Percentiles rank a stretch among this genome's conserved stretches.
These are phyloP conservation scores for Corythoichthys intestinalis DNA, from an alignment of 2,113 vertebrate genomes.

Conservation along the genomic window DNA sequence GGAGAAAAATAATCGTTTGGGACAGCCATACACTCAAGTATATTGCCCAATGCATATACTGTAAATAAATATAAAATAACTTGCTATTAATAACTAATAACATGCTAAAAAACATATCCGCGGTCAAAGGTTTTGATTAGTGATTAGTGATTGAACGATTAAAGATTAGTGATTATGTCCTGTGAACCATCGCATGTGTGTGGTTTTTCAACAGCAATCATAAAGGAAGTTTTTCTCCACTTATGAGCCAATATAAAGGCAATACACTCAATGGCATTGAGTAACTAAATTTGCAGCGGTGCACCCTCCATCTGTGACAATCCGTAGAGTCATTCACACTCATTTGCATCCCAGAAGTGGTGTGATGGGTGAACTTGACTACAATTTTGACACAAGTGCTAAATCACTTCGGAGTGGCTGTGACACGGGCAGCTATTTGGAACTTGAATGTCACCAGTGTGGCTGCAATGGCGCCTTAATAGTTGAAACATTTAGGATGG, in stretches of 20 bases:
- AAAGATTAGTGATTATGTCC: background rate
- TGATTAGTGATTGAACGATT: too few species aligned
- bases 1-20: too few species aligned
- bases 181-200: background rate
- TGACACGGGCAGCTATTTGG: slow-evolving; percentile 22
- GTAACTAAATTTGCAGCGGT: background rate
- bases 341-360: background rate
- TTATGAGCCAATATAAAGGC: background rate
- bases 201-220: background rate
- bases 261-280: background rate
- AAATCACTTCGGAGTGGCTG: slow-evolving; percentile 16
- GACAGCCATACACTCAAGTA: too few species aligned
- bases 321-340: background rate
- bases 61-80: too few species aligned
- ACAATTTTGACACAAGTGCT: slow-evolving; percentile 12
- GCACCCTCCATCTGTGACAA: background rate
- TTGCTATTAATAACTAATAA: background rate
- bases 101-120: too few species aligned
- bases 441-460: background rate
- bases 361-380: slow-evolving; percentile 34
- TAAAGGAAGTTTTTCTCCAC: background rate
- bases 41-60: too few species aligned
- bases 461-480: background rate
- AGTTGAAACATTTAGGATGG: slow-evolving; percentile 5
- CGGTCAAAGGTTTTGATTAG: too few species aligned